phyloP scores from a whole-genome alignment of 2,888 invertebrate genomes.

The Catocala sponsa region DNA sequence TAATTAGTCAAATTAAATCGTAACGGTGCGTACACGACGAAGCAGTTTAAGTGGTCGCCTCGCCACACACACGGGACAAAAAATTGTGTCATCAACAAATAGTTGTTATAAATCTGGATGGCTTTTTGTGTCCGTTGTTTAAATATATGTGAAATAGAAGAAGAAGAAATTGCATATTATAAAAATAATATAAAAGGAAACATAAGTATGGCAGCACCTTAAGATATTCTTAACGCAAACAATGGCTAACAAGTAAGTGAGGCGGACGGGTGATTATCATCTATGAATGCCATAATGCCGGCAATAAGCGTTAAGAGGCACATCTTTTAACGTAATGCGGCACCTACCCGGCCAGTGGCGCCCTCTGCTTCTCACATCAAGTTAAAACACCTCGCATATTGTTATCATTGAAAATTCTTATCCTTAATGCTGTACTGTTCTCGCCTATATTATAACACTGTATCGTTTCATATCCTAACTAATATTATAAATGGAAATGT shows the following conservation, averaged over 20 bases:
- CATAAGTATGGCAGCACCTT: background rate
- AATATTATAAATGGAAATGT: too few species aligned
- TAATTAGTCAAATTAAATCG: too few species aligned
- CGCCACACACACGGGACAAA: too few species aligned
- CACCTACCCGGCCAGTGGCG: constrained; percentile 4
- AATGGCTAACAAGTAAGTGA: constrained; percentile 9
- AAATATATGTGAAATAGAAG: too few species aligned
- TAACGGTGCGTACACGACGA: too few species aligned
- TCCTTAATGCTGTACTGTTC: constrained; percentile 12
- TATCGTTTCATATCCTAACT: background rate
- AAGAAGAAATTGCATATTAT: too few species aligned
- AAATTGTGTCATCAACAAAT: too few species aligned
- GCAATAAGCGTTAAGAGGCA: constrained; percentile 33
- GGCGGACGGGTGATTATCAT: constrained; percentile 30
- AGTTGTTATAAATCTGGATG: too few species aligned
- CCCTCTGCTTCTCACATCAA: constrained; percentile 8
- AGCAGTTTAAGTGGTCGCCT: too few species aligned
- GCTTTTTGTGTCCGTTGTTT: too few species aligned
- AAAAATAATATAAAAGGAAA: background rate
- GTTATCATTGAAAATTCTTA: constrained; percentile 17
- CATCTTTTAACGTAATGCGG: constrained; percentile 25
- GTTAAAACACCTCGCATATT: constrained; percentile 17
- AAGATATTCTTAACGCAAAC: constrained; percentile 17
- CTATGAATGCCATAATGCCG: constrained; percentile 40
- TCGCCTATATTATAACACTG: background rate